Conservation (phyloP, 2,888 invertebrate species). For the Phanerotoma sp. region DNA sequence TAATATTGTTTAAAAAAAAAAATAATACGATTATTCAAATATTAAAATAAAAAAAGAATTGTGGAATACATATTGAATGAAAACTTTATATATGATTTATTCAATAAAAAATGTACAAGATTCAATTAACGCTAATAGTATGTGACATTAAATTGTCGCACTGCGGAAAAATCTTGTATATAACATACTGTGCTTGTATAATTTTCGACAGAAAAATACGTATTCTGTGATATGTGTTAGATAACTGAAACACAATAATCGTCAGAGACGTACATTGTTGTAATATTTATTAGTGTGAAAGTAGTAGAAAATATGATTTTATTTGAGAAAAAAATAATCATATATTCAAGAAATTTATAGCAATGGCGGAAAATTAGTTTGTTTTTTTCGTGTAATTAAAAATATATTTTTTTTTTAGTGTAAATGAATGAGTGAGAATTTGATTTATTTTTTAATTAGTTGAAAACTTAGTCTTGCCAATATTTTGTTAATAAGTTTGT, state of each 20-base stretch:
- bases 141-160: neutral
- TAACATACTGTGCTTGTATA: conserved; percentile 42
- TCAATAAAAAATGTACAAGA: conserved; percentile 18
- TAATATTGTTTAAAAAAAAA: neutral
- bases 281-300: conserved; percentile 42
- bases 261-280: conserved; percentile 42
- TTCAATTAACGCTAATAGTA: too few relatives aligned
- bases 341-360: neutral
- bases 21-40: too few relatives aligned
- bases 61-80: neutral
- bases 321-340: conserved; percentile 11
- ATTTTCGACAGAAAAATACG: conserved; percentile 46
- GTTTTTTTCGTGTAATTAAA: conserved; percentile 12
- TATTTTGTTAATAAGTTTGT: conserved; percentile 57
- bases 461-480: conserved; percentile 55
- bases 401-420: conserved; percentile 6
- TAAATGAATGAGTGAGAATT: conserved; percentile 14
- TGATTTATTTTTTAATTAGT: conserved; percentile 19
- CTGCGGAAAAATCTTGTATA: conserved; percentile 29
- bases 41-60: neutral
- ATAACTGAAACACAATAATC: conserved; percentile 46
- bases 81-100: conserved; percentile 20
- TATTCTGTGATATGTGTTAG: conserved; percentile 56
- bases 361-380: conserved; percentile 26
- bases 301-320: conserved; percentile 31